These are phyloP conservation scores for Eubucco bourcierii DNA, from an alignment of 2,113 vertebrate species.

Conservation along the genomic window DNA sequence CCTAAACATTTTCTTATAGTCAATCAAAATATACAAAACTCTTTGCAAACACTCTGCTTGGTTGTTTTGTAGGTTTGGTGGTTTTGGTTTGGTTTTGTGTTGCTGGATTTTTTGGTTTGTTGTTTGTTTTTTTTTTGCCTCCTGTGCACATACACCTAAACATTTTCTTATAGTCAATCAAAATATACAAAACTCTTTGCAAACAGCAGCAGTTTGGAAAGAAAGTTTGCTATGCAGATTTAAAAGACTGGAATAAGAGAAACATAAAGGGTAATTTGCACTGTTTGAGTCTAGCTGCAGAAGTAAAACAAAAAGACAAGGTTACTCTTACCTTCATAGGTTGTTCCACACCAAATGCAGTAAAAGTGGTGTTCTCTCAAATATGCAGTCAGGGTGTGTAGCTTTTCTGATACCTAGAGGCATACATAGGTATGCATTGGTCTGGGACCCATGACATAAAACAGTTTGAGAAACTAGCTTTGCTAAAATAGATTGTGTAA, in stretches of 20 bases:
- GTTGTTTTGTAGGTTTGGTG: background rate
- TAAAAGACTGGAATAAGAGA: background rate
- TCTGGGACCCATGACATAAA: background rate
- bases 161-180: background rate
- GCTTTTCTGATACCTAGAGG: conserved; percentile 85
- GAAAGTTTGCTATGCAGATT: background rate
- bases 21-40: too few species aligned
- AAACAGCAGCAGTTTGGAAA: background rate
- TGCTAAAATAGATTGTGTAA: background rate
- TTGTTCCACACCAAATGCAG: conserved; percentile 96
- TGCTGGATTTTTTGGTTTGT: background rate
- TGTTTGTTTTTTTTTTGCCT: too few species aligned
- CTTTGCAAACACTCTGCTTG: too few species aligned
- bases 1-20: too few species aligned
- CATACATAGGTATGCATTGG: background rate
- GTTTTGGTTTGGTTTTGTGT: background rate
- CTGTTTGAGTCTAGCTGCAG: background rate
- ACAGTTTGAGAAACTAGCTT: background rate
- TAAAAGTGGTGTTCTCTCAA: conserved; percentile 89
- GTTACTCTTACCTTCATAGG: conserved; percentile 86
- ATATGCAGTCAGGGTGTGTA: conserved; percentile 88
- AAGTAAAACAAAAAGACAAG: background rate
- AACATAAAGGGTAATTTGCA: background rate
- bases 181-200: background rate
- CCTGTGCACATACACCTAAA: background rate